phyloP scores from a whole-genome alignment of 2,888 invertebrate species.

The Cheilosia pagana region DNA sequence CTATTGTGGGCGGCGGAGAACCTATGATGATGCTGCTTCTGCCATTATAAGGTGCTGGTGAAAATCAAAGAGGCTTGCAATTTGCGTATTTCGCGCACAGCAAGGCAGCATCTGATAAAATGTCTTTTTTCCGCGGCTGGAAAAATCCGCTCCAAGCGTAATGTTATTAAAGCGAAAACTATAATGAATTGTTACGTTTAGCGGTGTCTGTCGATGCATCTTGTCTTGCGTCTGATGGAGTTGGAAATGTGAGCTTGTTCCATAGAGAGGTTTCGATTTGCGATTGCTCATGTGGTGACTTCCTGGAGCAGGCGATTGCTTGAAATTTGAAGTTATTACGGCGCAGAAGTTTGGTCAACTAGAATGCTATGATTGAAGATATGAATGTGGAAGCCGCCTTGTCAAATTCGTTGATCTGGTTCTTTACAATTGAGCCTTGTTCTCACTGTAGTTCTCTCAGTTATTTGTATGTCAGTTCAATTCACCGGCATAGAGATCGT shows the following conservation, averaged over 20 bases:
- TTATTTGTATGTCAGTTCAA: no score
- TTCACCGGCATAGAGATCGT: no score
- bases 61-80: constrained; percentile 35
- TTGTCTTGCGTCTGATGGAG: constrained; percentile 26
- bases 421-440: no score
- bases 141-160: constrained; percentile 28
- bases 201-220: constrained; percentile 42
- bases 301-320: not conserved
- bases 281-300: not conserved
- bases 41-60: constrained; percentile 26
- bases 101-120: constrained; percentile 59
- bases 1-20: constrained; percentile 65
- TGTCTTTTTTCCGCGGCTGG: constrained; percentile 26
- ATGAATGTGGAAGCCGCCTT: no score
- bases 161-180: constrained; percentile 23
- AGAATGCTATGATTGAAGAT: no score
- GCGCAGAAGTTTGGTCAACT: no score
- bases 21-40: constrained; percentile 51
- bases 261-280: not conserved
- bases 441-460: no score
- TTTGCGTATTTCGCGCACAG: constrained; percentile 61
- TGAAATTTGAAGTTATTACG: not conserved
- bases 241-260: not conserved
- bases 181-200: constrained; percentile 61
- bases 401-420: no score